Conservation (phyloP, 2,888 invertebrate genomes). For the Ashinkailepas kermadecensis region DNA sequence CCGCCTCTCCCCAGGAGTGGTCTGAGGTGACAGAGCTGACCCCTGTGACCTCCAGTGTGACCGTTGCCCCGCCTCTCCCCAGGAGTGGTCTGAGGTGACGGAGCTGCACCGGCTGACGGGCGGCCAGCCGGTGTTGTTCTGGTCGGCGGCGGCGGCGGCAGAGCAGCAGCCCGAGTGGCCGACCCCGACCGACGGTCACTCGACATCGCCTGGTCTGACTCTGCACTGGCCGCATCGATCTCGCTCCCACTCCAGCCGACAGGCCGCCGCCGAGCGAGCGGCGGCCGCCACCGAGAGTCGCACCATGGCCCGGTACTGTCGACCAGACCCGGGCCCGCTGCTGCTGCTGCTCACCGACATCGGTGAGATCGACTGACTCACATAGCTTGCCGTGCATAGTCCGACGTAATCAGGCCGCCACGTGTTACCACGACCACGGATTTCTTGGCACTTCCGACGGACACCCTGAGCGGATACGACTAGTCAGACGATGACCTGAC, state of each 20-base stretch:
- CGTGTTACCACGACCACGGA: too few relatives aligned
- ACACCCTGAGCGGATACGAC: too few relatives aligned
- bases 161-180: not conserved
- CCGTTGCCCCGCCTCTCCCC: too few relatives aligned
- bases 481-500: too few relatives aligned
- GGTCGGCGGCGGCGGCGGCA: not conserved
- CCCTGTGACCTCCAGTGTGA: too few relatives aligned
- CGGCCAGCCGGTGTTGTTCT: not conserved
- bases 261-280: not conserved
- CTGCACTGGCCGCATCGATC: constrained; percentile 4
- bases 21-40: too few relatives aligned
- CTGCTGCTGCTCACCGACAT: not conserved
- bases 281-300: not conserved
- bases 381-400: too few relatives aligned
- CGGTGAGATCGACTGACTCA: not conserved
- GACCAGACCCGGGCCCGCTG: not conserved
- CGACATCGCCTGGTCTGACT: not conserved
- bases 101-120: not conserved
- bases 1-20: too few relatives aligned
- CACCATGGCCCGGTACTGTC: not conserved
- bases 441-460: too few relatives aligned
- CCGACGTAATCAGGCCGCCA: too few relatives aligned
- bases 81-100: not conserved
- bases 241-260: not conserved
- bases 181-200: not conserved